phyloP scores from a whole-genome alignment of 2,888 invertebrate species.

The Nymphalis urticae region DNA sequence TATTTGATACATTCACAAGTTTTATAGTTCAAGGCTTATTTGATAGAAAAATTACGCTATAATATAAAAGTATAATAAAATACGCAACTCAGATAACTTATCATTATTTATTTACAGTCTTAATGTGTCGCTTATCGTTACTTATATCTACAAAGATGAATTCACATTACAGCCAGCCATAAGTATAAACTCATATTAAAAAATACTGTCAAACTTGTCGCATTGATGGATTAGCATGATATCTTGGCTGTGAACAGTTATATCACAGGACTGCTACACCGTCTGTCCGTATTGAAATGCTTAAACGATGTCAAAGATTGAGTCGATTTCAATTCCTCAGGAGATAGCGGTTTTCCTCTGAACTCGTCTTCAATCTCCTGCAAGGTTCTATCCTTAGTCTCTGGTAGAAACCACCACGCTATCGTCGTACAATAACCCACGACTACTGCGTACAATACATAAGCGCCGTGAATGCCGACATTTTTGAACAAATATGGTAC shows the following conservation, averaged over 20 bases:
- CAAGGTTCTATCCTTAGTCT: slow-evolving; percentile 67
- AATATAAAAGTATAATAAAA: slow-evolving; percentile 1
- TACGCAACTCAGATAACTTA: slow-evolving; percentile 7
- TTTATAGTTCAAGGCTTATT: not conserved
- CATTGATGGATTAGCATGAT: no score
- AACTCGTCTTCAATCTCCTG: slow-evolving; percentile 72
- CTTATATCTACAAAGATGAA: slow-evolving; percentile 4
- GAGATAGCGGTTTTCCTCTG: slow-evolving; percentile 53
- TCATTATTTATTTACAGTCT: slow-evolving; percentile 20
- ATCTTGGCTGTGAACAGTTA: slow-evolving; percentile 10
- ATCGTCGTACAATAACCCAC: slow-evolving; percentile 56
- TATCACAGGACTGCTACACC: slow-evolving; percentile 50
- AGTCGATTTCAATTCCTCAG: slow-evolving; percentile 51
- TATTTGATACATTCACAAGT: no score
- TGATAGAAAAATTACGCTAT: not conserved
- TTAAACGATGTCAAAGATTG: slow-evolving; percentile 50
- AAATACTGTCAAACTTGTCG: no score
- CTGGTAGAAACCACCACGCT: slow-evolving; percentile 58
- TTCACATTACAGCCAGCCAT: not conserved
- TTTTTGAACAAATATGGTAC: slow-evolving; percentile 53
- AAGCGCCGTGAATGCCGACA: slow-evolving; percentile 58
- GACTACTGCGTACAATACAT: slow-evolving; percentile 52
- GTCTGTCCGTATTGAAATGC: slow-evolving; percentile 45
- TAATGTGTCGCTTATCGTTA: slow-evolving; percentile 10
- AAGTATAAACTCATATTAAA: not conserved